Evolutionary conservation across 2,113 vertebrate species (phyloP), one percentile per base, ranked within the genome.

Genomic region (Corapipo altera): DNA sequence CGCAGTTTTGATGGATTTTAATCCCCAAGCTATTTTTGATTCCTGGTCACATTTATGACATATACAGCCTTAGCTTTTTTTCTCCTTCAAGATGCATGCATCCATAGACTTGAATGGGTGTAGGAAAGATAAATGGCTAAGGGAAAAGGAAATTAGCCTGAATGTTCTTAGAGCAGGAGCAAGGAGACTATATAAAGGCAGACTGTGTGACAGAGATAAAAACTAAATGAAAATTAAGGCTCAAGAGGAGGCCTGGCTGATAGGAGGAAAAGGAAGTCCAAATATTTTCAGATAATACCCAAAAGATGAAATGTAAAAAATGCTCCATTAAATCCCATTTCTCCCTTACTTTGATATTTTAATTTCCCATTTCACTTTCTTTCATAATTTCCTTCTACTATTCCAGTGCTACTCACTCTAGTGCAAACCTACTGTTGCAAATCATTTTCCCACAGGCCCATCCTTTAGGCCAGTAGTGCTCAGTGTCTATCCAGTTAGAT

Each of bases 311-410:
- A 94, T 92, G 85, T 91, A 83, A 91, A 88, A 95, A 95, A 94
- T 94, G 89, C 94, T 96, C 94, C 94, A 95, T 96, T 97, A 97
- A 97, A 93, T 95, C 96, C 96, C 69, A 90, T 97, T 97, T 97
- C 95, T 89, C 94, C 46, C 76, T 97, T 87, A 90, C 96, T 98
- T 98, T 98, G 97, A 98, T 98, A 97, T 97, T 97, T 96, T 96
- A 97, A 94, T 97, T 98, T 98, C 93, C 95, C 89, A 97, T 96
- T 98, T 97, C 94, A 90, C 96, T 98, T 98, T 96, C 96, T 97
- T 95, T 93, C 77, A 95, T 94, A 97, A 93, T 97, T 97, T 97
- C 82, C 73, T 96, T 91, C 93, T 96, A 94, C 96, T 80, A 88
- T 92, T 92, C 96, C 95, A 94, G 46, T 90, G 91, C 94, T 88